A percentile compares a stretch with the other conserved stretches of the same genome.
Conservation (phyloP, 2,888 invertebrate genomes). For the Coelogynopora nodosa region DNA sequence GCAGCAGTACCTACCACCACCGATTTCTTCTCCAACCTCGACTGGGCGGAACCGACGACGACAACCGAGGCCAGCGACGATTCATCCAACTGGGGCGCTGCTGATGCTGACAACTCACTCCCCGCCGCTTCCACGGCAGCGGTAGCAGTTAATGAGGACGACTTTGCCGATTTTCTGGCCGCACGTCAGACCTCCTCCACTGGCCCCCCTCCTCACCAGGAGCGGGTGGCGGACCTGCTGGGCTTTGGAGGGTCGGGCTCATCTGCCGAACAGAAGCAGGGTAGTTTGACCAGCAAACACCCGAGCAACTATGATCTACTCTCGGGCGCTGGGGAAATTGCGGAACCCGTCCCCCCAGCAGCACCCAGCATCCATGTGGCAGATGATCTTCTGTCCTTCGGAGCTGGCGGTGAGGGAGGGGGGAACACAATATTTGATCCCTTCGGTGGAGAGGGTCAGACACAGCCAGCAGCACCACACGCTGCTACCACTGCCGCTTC, state of each 20-base stretch:
- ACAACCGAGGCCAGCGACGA: background rate
- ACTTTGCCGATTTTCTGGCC: slow-evolving; percentile 10
- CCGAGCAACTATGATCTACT: background rate
- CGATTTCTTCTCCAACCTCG: background rate
- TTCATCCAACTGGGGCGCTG: background rate
- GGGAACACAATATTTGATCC: slow-evolving; percentile 3
- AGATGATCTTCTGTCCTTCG: background rate
- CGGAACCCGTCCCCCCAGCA: background rate
- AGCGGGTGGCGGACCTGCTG: background rate
- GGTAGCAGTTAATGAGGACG: background rate
- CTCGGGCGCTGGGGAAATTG: background rate
- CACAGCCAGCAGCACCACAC: background rate
- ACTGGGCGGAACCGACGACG: background rate
- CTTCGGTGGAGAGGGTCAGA: background rate
- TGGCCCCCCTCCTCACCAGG: background rate
- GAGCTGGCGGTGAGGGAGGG: background rate
- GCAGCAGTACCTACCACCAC: background rate
- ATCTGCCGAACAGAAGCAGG: background rate
- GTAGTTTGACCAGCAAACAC: background rate
- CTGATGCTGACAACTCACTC: background rate
- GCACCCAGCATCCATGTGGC: background rate
- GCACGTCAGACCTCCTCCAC: background rate
- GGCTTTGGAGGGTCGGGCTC: background rate
- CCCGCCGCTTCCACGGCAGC: background rate
- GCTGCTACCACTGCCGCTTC: background rate